Conservation (phyloP, 2,888 invertebrate species). For the Eupeodes latifasciatus region DNA sequence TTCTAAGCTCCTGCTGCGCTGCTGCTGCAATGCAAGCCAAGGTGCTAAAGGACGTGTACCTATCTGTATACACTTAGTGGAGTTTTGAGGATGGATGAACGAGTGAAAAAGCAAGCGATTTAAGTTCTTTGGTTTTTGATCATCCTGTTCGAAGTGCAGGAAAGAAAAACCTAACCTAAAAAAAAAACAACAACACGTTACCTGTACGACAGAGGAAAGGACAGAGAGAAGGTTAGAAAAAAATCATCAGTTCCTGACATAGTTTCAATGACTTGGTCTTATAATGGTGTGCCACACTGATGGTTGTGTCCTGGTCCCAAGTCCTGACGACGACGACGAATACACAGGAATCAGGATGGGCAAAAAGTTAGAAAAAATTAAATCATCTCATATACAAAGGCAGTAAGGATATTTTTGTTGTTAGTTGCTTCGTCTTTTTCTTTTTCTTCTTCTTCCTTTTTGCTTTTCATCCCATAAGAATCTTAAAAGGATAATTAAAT, state of each 20-base stretch:
- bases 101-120: conserved; percentile 13
- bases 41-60: conserved; percentile 12
- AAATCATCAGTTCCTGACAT: conserved; percentile 49
- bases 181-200: neutral
- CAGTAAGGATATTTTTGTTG: conserved; percentile 5
- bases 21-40: too few species aligned
- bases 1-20: neutral
- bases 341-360: neutral
- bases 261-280: conserved; percentile 49
- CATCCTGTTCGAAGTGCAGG: neutral
- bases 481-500: conserved; percentile 72
- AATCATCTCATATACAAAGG: conserved; percentile 42
- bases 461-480: conserved; percentile 23
- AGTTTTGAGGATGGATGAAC: conserved; percentile 7
- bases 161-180: neutral
- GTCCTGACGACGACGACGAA: neutral
- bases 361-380: conserved; percentile 29
- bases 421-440: neutral
- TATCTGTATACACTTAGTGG: too few species aligned
- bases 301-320: neutral
- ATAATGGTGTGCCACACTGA: neutral
- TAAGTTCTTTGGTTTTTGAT: conserved; percentile 33
- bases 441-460: neutral
- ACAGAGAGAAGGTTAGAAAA: neutral
- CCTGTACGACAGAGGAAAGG: neutral